A percentile compares a stretch with the other conserved stretches of the same genome.
Conservation (phyloP, 2,113 vertebrate genomes). For the Himantopus leucocephalus region DNA sequence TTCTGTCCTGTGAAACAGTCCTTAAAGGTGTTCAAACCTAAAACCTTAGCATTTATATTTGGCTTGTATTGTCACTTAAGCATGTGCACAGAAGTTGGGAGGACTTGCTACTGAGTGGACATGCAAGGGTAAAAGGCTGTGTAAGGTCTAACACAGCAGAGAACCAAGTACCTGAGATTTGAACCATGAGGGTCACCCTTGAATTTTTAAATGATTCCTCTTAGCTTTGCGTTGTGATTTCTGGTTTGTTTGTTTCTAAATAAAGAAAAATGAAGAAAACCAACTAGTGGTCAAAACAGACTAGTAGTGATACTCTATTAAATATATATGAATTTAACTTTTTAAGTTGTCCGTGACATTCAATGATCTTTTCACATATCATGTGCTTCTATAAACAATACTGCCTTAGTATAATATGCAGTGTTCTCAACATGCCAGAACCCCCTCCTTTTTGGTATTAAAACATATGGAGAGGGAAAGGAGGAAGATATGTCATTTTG, state of each 20-base stretch:
- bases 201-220: not conserved
- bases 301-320: not conserved
- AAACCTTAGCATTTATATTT: not conserved
- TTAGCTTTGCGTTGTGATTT: not conserved
- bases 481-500: constrained; percentile 14
- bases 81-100: not conserved
- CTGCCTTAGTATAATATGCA: not conserved
- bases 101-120: not conserved
- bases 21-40: not conserved
- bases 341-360: not conserved
- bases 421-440: not conserved
- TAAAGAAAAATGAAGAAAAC: not conserved
- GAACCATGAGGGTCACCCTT: not conserved
- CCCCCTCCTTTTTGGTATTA: not conserved
- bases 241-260: not conserved
- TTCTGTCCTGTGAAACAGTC: not conserved
- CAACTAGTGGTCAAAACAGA: not conserved
- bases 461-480: not conserved
- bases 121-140: not conserved
- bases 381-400: not conserved
- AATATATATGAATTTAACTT: not conserved
- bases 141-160: not conserved
- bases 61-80: not conserved
- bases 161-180: not conserved
- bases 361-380: not conserved